A percentile compares a stretch with the other conserved stretches of the same genome.
These are phyloP conservation scores for Rhinopomastus cyanomelas DNA, from an alignment of 2,113 vertebrate genomes.

Conservation along the genomic window DNA sequence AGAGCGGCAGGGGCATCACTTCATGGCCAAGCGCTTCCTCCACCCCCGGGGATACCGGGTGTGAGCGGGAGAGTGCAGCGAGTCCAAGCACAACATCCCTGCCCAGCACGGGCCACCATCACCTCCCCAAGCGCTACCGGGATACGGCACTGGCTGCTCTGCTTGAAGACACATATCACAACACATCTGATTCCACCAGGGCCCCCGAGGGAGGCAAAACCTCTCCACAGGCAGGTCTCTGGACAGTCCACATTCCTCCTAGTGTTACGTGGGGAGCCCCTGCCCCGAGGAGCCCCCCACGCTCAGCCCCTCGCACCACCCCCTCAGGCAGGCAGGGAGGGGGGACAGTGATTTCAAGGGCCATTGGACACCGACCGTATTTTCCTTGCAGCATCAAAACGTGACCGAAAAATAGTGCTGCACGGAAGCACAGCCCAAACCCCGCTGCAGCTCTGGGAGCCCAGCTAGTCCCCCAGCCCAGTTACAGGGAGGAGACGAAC, in stretches of 20 bases:
- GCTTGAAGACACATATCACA: background rate
- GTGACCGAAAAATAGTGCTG: background rate
- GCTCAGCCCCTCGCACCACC: conserved; percentile 24
- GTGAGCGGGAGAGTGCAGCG: background rate
- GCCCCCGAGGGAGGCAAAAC: conserved; percentile 1
- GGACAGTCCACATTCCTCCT: background rate
- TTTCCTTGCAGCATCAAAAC: conserved; percentile 15
- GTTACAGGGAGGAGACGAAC: rapidly evolving
- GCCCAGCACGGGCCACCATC: background rate
- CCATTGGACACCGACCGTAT: conserved; percentile 26
- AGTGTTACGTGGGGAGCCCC: background rate
- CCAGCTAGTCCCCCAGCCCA: background rate
- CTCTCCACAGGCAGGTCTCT: background rate
- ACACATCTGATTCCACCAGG: background rate
- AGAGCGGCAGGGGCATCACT: background rate
- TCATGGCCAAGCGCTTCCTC: background rate
- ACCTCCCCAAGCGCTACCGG: background rate
- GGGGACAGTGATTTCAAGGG: conserved; percentile 42
- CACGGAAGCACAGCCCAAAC: background rate
- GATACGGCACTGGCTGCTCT: background rate
- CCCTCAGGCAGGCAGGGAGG: conserved; percentile 1
- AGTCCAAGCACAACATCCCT: background rate
- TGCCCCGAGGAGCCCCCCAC: background rate
- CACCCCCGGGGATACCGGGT: background rate
- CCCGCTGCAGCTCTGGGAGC: rapidly evolving